Conservation (phyloP, 2,113 vertebrate genomes). For the Burhinus oedicnemus region DNA sequence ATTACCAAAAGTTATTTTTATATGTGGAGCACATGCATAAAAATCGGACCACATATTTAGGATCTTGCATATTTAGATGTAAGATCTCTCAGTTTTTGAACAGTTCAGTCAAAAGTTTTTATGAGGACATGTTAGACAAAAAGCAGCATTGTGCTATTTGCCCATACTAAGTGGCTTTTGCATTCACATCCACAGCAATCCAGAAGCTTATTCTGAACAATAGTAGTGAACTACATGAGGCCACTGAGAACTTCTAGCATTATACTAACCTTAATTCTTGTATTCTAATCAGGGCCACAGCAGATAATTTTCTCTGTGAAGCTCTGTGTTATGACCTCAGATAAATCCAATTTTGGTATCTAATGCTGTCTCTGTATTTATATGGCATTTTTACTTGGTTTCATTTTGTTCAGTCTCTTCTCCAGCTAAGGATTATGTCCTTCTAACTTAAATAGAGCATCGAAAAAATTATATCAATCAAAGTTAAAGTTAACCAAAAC, state of each 20-base stretch:
- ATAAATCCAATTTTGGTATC: not conserved
- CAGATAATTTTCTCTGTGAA: not conserved
- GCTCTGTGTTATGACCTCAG: not conserved
- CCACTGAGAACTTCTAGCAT: not conserved
- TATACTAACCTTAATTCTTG: not conserved
- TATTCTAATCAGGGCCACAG: not conserved
- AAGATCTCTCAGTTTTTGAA: not conserved
- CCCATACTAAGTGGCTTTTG: not conserved
- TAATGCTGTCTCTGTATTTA: not conserved
- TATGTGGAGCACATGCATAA: not conserved
- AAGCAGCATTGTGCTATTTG: not conserved
- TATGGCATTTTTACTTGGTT: not conserved
- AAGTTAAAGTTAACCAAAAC: not conserved
- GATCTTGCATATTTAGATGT: not conserved
- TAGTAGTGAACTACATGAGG: not conserved
- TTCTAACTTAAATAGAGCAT: not conserved
- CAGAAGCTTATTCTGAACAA: not conserved
- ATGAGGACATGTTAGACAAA: not conserved
- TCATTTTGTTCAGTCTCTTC: not conserved
- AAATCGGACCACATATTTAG: not conserved
- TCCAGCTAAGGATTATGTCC: not conserved
- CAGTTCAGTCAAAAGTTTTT: not conserved
- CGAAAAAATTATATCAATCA: not conserved
- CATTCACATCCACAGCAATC: not conserved
- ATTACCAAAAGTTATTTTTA: not conserved